Conservation (phyloP, 1,140 invertebrate genomes). For the Pseudobourletiella spinata region DNA sequence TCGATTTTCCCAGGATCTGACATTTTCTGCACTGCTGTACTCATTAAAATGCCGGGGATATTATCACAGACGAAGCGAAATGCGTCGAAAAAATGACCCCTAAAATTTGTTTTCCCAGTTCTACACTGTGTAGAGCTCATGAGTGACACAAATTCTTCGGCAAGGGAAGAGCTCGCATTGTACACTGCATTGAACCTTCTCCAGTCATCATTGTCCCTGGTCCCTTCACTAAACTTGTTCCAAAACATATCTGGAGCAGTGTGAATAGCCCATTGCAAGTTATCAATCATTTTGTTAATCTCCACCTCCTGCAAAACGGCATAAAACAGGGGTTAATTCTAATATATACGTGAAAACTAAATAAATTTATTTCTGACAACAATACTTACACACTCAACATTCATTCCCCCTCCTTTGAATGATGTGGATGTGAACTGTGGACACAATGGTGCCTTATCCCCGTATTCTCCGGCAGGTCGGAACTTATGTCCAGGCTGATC, state of each 20-base stretch:
- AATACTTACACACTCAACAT: not conserved
- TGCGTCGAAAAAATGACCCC: constrained; percentile 5
- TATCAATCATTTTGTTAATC: not conserved
- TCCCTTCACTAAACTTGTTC: not conserved
- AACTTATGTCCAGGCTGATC: not conserved
- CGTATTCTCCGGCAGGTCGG: not conserved
- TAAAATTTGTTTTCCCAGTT: not conserved
- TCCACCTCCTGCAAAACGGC: not conserved
- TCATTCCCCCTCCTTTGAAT: not conserved
- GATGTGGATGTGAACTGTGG: not conserved
- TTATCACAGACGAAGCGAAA: constrained; percentile 21
- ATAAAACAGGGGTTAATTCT: not conserved
- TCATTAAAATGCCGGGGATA: constrained; percentile 10
- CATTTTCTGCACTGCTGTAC: not conserved
- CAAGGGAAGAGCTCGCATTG: not conserved
- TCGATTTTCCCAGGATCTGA: not conserved
- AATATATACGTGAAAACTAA: not conserved
- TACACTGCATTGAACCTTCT: not conserved
- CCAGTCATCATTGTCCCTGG: not conserved
- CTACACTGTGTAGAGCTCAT: not conserved
- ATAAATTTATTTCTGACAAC: not conserved
- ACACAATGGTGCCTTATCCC: not conserved
- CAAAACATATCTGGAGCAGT: not conserved
- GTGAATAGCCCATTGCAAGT: not conserved
- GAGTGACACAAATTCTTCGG: not conserved